A percentile compares a stretch with the other conserved stretches of the same genome.
phyloP scores from a whole-genome alignment of 2,888 invertebrate genomes.

The Calameuta pallipes region DNA sequence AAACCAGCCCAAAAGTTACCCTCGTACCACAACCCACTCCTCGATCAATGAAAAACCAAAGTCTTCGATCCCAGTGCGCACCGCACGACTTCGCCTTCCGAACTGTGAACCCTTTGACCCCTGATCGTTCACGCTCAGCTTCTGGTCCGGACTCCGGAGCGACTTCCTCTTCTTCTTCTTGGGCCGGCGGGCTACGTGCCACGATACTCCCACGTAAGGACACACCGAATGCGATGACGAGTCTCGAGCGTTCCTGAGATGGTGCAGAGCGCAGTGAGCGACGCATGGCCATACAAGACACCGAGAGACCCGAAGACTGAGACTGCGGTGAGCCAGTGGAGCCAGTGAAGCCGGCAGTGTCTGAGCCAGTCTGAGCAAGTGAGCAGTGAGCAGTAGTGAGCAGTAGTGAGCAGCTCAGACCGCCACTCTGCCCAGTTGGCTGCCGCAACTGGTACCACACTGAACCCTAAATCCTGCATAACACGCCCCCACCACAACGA shows the following conservation, averaged over 20 bases:
- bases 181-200: slow-evolving; percentile 1
- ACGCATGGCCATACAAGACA: slow-evolving; percentile 54
- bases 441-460: slow-evolving; percentile 29
- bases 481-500: slow-evolving; percentile 39
- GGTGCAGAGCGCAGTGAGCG: slow-evolving; percentile 29
- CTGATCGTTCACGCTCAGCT: too few species aligned
- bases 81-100: too few species aligned
- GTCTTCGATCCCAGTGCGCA: too few species aligned
- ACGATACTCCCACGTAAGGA: not conserved
- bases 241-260: not conserved
- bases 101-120: too few species aligned
- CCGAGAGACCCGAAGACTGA: slow-evolving; percentile 47
- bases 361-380: slow-evolving; percentile 14
- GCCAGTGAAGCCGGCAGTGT: slow-evolving; percentile 16
- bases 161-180: not conserved
- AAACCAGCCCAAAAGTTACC: too few species aligned
- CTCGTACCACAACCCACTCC: too few species aligned
- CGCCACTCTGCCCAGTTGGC: slow-evolving; percentile 25
- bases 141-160: too few species aligned
- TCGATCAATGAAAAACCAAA: too few species aligned
- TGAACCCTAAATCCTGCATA: slow-evolving; percentile 52
- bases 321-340: slow-evolving; percentile 31
- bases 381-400: slow-evolving; percentile 17
- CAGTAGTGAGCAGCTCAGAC: slow-evolving; percentile 10
- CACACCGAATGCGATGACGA: slow-evolving; percentile 3